Evolutionary conservation across 2,113 vertebrate species (phyloP).

Genomic region (Oncorhynchus masou): DNA sequence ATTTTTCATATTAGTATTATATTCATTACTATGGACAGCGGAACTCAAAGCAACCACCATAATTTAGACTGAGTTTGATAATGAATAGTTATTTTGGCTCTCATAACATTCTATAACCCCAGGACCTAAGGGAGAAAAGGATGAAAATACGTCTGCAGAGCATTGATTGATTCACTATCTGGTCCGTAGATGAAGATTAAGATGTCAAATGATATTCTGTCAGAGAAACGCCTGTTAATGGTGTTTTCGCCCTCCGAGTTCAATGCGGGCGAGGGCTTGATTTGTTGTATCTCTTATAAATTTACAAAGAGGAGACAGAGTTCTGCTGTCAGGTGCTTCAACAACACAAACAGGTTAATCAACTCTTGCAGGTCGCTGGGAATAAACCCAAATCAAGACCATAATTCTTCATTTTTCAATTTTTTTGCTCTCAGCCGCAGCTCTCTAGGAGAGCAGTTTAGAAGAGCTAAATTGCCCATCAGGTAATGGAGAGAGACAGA

Average conservation of each 20-base stretch:
- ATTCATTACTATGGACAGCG: constrained; percentile 7
- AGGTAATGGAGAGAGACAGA: constrained; percentile 21
- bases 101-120: constrained; percentile 57
- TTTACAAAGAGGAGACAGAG: constrained; percentile 71
- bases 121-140: constrained; percentile 45
- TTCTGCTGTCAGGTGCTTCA: constrained; percentile 69
- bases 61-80: constrained; percentile 29
- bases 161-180: constrained; percentile 68
- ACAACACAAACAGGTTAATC: constrained; percentile 75
- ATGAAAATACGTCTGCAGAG: constrained; percentile 43
- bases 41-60: constrained; percentile 15
- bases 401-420: constrained; percentile 64
- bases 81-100: constrained; percentile 50
- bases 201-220: constrained; percentile 75
- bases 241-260: constrained; percentile 69
- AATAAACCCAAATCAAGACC: constrained; percentile 60
- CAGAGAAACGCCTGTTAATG: constrained; percentile 72
- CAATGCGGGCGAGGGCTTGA: constrained; percentile 60
- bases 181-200: constrained; percentile 85
- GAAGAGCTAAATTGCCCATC: constrained; percentile 47
- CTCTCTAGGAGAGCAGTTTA: constrained; percentile 33
- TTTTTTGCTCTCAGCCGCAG: constrained; percentile 34
- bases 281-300: constrained; percentile 78
- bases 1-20: neutral
- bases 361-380: constrained; percentile 53